Evolutionary conservation across 2,113 vertebrate genomes (phyloP), one percentile per base, ranked within the genome.

Genomic region (Cettia cetti): DNA sequence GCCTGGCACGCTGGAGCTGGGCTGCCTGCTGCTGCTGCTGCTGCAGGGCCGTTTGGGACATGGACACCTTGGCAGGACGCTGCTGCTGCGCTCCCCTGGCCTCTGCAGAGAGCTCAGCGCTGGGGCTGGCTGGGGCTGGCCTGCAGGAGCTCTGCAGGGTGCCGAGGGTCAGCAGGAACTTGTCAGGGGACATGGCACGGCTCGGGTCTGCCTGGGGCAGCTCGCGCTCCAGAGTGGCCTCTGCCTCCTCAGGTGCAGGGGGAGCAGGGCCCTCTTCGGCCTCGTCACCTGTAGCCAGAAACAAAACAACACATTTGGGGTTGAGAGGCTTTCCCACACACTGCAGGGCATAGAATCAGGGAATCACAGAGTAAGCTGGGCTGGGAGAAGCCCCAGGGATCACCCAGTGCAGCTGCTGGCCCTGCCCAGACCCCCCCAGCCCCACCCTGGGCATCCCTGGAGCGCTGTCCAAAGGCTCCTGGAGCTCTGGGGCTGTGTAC

Each of bases 141-240:
- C 53, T 60, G 53, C 69, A 86, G 31, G 77, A 37, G 17, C 87
- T 95, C 77, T 98, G 98, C 60, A 98, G 74, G 7, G 75, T 71
- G 8, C 90, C 92, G n/a, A 98, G 39, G 0, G 94, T 98, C n/a
- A 99, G 88, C 9, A 98, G 96, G 49, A 98, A 78, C 86, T 69
- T 96, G 61, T 98, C 93, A 1, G 94, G 86, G 3, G 96, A 96
- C 79, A 95, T 61, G 1, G 95, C 84, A 9, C 60, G 86, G 33
- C 96, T 76, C 9, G 85, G 85, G 6, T 77, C 90, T 65, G 93
- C 96, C 78, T 81, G 97, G 45, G 84, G 54, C 89, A 92, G 97
- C 40, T 95, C 85, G 4, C 31, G 54, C 18, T 90, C 88, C 44
- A 35, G 15, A 15, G 93, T 19, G 9, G 94, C 86, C 85, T 71